Evolutionary conservation across 2,888 invertebrate species (phyloP), one percentile per base, ranked within the genome.

Genomic region (Tridacna gigas): DNA sequence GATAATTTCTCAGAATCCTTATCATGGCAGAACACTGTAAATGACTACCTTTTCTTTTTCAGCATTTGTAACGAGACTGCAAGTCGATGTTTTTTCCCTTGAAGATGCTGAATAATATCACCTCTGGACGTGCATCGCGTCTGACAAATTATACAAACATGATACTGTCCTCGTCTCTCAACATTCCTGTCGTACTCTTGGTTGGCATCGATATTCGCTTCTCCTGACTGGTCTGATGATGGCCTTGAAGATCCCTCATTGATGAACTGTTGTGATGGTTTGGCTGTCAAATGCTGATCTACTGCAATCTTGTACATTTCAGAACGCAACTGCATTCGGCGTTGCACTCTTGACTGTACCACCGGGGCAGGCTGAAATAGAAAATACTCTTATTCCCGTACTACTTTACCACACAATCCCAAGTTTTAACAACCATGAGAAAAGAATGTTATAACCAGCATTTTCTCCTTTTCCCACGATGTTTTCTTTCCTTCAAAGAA

Each of bases 231-330:
- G 47, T 45, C n/a, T 26, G 61, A 26, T 60, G 48, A 56, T 56
- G 18, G 4, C n/a, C 25, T 25, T 61, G n/a, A 12, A 11, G 26
- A 9, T 22, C 71, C 66, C 47, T 69, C 60, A n/a, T 78, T 63
- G 25, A 65, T 65, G 13, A 74, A 61, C 22, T 69, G 51, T 48
- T 65, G 74, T 9, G 56, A 45, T 1, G 82, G 81, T 65, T 84
- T 86, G n/a, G 83, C 80, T 18, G 84, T 83, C 18, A 88, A 67
- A 78, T 90, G 90, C 48, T 90, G 90, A 83, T 90, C 89, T 4
- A 90, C 89, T 60, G 89, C 89, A 15, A 89, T 73, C 37, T 76
- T 80, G 18, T 56, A 45, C n/a, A 80, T 76, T 25, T 73, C 66
- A 61, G 66, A 47, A 47, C 80, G 22, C 13, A 56, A 26, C 45